Evolutionary conservation across 2,113 vertebrate species (phyloP).

Genomic region (Actenoides lindsayi): DNA sequence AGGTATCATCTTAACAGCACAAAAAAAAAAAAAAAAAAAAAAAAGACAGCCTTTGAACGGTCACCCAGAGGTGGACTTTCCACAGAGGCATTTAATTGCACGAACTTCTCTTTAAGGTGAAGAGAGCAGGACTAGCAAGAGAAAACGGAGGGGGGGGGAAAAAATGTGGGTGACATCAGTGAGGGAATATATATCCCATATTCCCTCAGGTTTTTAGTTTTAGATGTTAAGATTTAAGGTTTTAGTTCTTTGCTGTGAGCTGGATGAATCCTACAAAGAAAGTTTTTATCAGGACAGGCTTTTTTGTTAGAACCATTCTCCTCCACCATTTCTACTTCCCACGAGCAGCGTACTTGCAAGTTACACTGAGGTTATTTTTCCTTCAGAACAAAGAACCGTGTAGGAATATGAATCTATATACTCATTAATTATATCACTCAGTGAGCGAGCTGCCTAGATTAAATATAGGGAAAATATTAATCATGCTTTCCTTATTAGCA

Average conservation of each 20-base stretch:
- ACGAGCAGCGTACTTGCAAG: fast-evolving
- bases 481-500: background rate
- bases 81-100: background rate
- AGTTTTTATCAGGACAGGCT: background rate
- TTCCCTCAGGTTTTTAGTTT: background rate
- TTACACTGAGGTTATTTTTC: background rate
- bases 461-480: constrained; percentile 5
- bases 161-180: background rate
- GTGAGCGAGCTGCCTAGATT: background rate
- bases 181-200: background rate
- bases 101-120: constrained; percentile 10
- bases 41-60: background rate
- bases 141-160: background rate
- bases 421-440: background rate
- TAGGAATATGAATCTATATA: background rate
- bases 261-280: background rate
- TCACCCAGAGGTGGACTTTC: constrained; percentile 42
- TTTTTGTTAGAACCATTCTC: background rate
- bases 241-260: background rate
- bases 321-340: background rate
- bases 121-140: background rate
- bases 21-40: background rate
- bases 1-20: constrained; percentile 22
- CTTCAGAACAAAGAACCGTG: background rate
- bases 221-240: background rate